Base-by-base conservation (phyloP, 2,888 invertebrate genomes). In the Lithophane semibrunnea region DNA sequence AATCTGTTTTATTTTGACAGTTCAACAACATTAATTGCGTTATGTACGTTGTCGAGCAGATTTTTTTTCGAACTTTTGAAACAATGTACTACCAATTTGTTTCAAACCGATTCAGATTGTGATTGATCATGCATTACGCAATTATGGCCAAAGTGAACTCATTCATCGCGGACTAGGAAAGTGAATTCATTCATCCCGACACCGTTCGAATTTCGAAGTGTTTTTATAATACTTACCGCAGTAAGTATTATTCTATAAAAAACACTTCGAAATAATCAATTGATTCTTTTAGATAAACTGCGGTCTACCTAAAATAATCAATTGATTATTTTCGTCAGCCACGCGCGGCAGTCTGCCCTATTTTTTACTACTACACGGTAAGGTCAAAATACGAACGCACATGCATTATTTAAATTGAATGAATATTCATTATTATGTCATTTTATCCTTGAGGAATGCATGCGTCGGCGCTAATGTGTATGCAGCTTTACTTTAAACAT, bases 371-470 rank as follows among this genome's bases (percentile, higher is more conserved):
- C 44, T 54, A 47, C 12, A 68, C 44, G 9, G 1, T 52, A 37
- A 65, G 78, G 74, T 78, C 58, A 80, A 52, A 78, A 54, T n/a
- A 18, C 78, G 52, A 73, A 73, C 64, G 0, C 3, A 13, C 21
- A 58, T 24, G 49, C 44, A 47, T 80, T 58, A 80, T 80, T 80
- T 58, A 65, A 44, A 63, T 29, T 2, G 0, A 37, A 58, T 78
- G 16, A 78, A 80, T 78, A 80, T 73, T 80, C 16, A 80, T 73
- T 52, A 60, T 52, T 58, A 60, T 37, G 80, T 65, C 0, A 37
- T 73, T 58, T 52, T 47, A 78, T 80, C 80, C 65, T 80, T 65
- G 80, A 47, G 21, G 29, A 79, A 58, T 24, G 44, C 21, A 9
- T 47, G 21, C 4, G 16, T 49, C 5, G 29, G 13, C 12, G 49